These are phyloP conservation scores for Alaudala cheleensis DNA, from an alignment of 2,113 vertebrate species.

Conservation along the genomic window DNA sequence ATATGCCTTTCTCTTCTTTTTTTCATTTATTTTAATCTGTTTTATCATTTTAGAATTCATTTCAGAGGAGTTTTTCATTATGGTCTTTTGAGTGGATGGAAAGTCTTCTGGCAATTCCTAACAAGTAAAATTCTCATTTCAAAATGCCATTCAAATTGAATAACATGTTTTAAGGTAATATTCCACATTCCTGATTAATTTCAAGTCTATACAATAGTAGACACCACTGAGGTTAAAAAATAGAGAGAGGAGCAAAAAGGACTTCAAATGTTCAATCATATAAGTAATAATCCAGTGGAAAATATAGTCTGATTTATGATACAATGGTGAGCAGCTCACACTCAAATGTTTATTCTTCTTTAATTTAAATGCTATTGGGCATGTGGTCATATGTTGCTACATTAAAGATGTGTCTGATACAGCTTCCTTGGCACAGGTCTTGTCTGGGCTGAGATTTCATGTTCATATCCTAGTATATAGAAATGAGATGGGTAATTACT, in stretches of 20 bases:
- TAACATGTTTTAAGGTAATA: background rate
- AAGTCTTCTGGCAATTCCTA: background rate
- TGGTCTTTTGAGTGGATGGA: background rate
- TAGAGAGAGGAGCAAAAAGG: background rate
- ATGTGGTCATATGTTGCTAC: fast-evolving
- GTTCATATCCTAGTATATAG: background rate
- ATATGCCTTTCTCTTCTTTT: background rate
- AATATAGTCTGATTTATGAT: background rate
- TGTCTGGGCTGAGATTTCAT: background rate
- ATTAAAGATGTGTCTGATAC: background rate
- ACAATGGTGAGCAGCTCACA: background rate
- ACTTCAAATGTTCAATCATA: background rate
- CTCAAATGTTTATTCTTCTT: background rate
- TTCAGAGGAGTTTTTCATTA: background rate
- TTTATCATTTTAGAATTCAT: background rate
- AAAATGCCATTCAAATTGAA: background rate
- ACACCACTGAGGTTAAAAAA: background rate
- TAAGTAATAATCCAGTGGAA: background rate
- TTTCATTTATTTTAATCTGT: background rate
- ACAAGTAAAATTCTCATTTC: background rate
- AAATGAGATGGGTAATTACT: background rate
- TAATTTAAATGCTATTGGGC: background rate
- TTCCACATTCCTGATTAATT: background rate
- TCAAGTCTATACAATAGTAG: background rate
- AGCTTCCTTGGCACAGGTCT: background rate